Evolutionary conservation across 2,797 vertebrate species (phyloP), one percentile per base, ranked within the genome.

Genomic region (Falco concolor): DNA sequence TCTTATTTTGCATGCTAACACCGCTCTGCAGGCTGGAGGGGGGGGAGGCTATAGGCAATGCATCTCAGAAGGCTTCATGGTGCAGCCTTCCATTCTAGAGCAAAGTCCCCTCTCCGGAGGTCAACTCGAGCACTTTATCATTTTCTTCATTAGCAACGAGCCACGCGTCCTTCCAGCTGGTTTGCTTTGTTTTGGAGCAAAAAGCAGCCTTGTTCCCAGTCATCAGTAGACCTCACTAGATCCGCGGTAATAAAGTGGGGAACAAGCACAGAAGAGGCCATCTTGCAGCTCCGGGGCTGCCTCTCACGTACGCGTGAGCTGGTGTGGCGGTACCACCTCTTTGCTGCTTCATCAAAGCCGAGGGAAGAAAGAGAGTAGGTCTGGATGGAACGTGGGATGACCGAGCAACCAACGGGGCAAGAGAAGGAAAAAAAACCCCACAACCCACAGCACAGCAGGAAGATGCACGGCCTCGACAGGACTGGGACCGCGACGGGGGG

Each of bases 301-400:
- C n/a, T 47, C 49, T 76, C 2, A 0, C 21, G 16, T 15, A 6
- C 2, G 1, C 6, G 19, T 59, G 36, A 76, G 23, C 28, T 20
- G 47, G 20, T 20, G 54, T 18, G 65, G 32, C 11, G 20, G 30
- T 52, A 19, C 38, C 20, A 2, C 27, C 20, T n/a, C 60, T 67
- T 38, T 34, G 28, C 18, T 8, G 15, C 24, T 69, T 25, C 44
- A 16, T 34, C 50, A 45, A 72, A 73, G 54, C 30, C 10, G 13
- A 45, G 47, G 12, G 25, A 60, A 63, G 47, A 40, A 65, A 32
- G 45, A n/a, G 34, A 34, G 27, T 23, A 25, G 22, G n/a, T 45
- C 52, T 25, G 38, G 52, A 50, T 15, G 16, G 56, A 27, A 68
- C 53, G 27, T 17, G 52, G 44, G 21, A 47, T 15, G 38, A 42